Evolutionary conservation across 2,113 vertebrate species (phyloP), one percentile per base, ranked within the genome.

Genomic region (Aix galericulata): DNA sequence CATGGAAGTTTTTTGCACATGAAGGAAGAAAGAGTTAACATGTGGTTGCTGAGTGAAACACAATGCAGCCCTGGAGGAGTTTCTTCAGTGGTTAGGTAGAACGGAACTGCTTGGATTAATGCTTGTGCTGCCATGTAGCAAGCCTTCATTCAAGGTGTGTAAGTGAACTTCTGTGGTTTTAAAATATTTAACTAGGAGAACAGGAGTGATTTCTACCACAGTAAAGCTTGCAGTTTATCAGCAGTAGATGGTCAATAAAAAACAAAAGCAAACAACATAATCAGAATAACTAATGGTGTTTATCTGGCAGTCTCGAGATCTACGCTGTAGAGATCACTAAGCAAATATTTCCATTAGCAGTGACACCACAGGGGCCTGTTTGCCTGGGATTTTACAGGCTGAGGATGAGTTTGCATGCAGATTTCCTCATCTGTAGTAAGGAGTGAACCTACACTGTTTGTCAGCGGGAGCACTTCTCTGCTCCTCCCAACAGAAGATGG

Each of bases 1-100:
- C 2, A 5, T 82, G 22, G 4, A 52, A 46, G 5, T n/a, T 67
- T 36, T 36, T 4, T n/a, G 17, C 0, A 0, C 0, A 2, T 48
- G 53, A 44, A 67, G 42, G 26, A 75, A 40, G 38, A 7, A 46
- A 17, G 14, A 53, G 42, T 60, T 66, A 73, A 58, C 5, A 1
- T 0, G 0, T 16, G 14, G 31, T 3, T 4, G 8, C 23, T 62
- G 32, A 72, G 52, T 21, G 59, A 62, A 34, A 26, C 2, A 20
- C 3, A 56, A 31, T 56, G 27, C 21, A 69, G 38, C 44, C 16
- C 9, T 20, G 32, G 26, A 16, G 31, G 26, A 44, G 21, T 56
- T 68, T 42, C 17, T 84, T 68, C 11, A 32, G 1, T 20, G 17
- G 16, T 68, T 50, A 44, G 31, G 18, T 34, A 31, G 36, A 3